Conservation (phyloP, 2,797 vertebrate species). For the Podargus strigoides region DNA sequence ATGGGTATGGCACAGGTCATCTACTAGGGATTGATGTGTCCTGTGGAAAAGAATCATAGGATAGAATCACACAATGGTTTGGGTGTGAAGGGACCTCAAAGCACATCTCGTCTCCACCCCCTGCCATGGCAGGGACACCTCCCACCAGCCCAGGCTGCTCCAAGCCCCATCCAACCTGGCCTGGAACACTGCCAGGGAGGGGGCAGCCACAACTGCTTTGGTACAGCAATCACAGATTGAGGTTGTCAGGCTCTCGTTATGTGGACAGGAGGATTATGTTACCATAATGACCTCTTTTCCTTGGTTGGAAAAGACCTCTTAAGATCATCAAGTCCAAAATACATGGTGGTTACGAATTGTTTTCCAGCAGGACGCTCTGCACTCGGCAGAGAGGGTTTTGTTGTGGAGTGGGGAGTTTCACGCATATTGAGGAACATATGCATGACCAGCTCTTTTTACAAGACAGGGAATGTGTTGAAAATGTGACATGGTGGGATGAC, state of each 20-base stretch:
- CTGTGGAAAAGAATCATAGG: too few species aligned
- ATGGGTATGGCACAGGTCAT: not conserved
- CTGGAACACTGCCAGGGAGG: not conserved
- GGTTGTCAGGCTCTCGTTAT: not conserved
- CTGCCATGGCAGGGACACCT: not conserved
- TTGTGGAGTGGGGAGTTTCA: not conserved
- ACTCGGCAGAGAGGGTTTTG: not conserved
- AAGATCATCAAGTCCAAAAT: too few species aligned
- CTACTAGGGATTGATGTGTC: not conserved
- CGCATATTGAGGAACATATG: not conserved
- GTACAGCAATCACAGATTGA: not conserved
- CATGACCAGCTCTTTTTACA: not conserved
- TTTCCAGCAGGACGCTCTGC: not conserved
- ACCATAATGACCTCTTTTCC: not conserved
- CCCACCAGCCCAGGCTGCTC: not conserved
- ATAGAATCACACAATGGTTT: not conserved
- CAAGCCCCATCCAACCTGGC: not conserved
- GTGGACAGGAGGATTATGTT: not conserved
- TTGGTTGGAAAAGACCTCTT: too few species aligned
- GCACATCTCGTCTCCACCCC: fast-evolving
- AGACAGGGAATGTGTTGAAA: not conserved
- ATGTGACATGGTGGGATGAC: not conserved
- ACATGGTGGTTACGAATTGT: not conserved
- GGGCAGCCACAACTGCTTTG: not conserved
- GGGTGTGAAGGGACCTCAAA: not conserved